A percentile compares a stretch with the other conserved stretches of the same genome.
These are phyloP conservation scores for Parazoanthus darwini DNA, from an alignment of 92 coral and sea anemone genomes.

Conservation along the genomic window DNA sequence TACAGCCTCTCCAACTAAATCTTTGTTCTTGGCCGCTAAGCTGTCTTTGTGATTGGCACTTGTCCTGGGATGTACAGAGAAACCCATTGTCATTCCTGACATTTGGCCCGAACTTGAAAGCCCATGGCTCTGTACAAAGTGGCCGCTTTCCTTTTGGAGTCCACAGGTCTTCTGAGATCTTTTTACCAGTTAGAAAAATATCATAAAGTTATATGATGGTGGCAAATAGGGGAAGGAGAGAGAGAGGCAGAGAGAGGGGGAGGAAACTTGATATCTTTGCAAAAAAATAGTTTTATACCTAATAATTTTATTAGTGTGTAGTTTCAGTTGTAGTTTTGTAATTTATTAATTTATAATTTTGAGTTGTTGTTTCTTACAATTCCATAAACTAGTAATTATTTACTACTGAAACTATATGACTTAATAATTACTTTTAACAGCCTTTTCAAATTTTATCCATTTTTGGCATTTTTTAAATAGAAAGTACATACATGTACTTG, in stretches of 20 bases:
- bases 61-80: conserved; percentile 9
- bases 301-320: too few species aligned
- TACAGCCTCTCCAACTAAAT: neutral
- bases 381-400: too few species aligned
- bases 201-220: too few species aligned
- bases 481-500: too few species aligned
- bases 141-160: conserved; percentile 40
- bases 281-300: too few species aligned
- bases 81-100: conserved; percentile 5
- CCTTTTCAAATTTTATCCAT: too few species aligned
- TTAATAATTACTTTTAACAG: too few species aligned
- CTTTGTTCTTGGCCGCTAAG: conserved; percentile 1
- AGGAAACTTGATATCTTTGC: neutral
- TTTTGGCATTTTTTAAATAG: too few species aligned
- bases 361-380: neutral
- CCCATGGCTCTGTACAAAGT: conserved; percentile 25
- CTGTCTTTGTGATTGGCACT: conserved; percentile 11
- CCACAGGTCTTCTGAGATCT: conserved; percentile 36
- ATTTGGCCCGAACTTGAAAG: conserved; percentile 37
- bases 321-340: too few species aligned
- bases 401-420: too few species aligned
- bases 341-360: neutral
- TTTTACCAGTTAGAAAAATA: neutral
- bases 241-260: too few species aligned
- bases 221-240: too few species aligned